Evolutionary conservation across 2,888 invertebrate species (phyloP).

Genomic region (Dicyrtoma fusca): DNA sequence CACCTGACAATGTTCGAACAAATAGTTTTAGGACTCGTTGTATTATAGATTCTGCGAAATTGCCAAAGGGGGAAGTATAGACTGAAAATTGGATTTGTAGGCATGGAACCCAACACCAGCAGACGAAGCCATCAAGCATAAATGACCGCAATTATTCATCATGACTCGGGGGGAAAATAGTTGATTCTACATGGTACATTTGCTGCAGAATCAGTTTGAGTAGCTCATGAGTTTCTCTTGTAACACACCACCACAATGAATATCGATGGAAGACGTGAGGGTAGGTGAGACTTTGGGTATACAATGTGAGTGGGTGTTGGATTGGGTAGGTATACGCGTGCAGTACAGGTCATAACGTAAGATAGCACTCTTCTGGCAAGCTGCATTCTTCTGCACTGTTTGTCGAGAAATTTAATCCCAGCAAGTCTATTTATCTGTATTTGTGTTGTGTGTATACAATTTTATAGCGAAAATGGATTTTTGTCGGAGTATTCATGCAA

Average conservation of each 20-base stretch:
- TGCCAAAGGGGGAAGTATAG: not conserved
- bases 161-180: slow-evolving; percentile 13
- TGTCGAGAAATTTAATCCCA: slow-evolving; percentile 21
- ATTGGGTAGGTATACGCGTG: not conserved
- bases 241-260: not conserved
- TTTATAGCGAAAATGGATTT: slow-evolving; percentile 4
- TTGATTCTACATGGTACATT: slow-evolving; percentile 11
- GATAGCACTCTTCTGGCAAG: not conserved
- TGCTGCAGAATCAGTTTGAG: slow-evolving; percentile 15
- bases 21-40: too few relatives aligned
- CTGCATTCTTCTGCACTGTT: slow-evolving; percentile 17
- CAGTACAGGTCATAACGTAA: not conserved
- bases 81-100: too few relatives aligned
- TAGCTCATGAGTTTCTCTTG: not conserved
- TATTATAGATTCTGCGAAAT: too few relatives aligned
- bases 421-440: slow-evolving; percentile 21
- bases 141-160: slow-evolving; percentile 39
- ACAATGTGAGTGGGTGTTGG: not conserved
- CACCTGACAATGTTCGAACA: too few relatives aligned
- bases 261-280: not conserved
- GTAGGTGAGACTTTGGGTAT: not conserved
- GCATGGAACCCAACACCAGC: not conserved
- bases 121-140: slow-evolving; percentile 5
- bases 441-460: not conserved
- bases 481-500: slow-evolving; percentile 11